Percentiles rank a stretch among this genome's conserved stretches.
phyloP scores from a whole-genome alignment of 2,113 vertebrate genomes.

The Galbula dea region DNA sequence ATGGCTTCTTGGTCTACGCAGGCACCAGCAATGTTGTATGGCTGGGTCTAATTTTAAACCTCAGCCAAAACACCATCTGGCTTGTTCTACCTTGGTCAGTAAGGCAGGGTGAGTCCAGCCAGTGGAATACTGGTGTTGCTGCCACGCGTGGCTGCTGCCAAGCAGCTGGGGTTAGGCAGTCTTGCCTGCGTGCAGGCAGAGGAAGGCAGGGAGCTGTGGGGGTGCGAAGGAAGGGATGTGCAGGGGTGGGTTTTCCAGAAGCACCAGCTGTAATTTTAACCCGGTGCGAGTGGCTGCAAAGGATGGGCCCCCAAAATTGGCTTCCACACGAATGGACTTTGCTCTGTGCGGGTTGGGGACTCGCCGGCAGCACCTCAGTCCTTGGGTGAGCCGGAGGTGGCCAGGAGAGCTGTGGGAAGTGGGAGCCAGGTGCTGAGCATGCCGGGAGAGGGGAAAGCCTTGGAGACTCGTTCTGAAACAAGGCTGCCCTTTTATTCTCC shows the following conservation, averaged over 20 bases:
- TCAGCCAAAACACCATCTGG: rapidly evolving
- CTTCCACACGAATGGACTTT: background rate
- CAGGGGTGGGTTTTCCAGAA: background rate
- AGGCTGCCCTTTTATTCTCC: constrained; percentile 64
- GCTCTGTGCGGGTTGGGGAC: rapidly evolving
- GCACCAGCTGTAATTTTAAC: background rate
- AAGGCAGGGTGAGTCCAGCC: background rate
- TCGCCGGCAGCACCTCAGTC: background rate
- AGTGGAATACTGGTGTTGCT: background rate
- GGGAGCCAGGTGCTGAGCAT: constrained; percentile 43
- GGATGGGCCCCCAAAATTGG: background rate
- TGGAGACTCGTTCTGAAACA: constrained; percentile 27
- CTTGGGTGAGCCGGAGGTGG: background rate
- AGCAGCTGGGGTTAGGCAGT: background rate
- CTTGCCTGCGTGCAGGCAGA: background rate
- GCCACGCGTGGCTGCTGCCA: background rate
- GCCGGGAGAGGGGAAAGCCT: constrained; percentile 46
- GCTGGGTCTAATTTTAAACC: background rate
- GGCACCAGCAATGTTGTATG: background rate
- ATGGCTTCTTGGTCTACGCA: rapidly evolving
- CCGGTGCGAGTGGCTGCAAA: background rate
- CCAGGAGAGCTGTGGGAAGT: background rate
- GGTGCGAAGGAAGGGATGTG: background rate
- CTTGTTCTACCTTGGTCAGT: background rate
- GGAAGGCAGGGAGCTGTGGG: background rate